Conservation (phyloP, 2,113 vertebrate species). For the Fregata magnificens region DNA sequence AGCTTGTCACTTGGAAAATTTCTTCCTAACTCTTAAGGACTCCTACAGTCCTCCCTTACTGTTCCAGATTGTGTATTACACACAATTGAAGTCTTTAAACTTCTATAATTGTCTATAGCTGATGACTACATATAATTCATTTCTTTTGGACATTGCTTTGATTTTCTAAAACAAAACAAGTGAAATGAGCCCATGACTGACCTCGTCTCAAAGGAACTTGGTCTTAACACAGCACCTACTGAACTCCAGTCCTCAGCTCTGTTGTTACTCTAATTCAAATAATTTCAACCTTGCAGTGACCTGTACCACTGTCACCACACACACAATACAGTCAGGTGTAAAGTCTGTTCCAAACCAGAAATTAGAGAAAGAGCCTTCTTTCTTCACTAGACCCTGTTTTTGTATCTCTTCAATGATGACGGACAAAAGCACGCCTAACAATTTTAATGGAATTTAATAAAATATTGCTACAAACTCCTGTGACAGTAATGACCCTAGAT, state of each 20-base stretch:
- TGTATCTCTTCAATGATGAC: neutral
- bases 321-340: neutral
- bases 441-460: neutral
- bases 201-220: neutral
- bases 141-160: neutral
- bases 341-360: neutral
- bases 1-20: neutral
- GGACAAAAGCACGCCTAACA: neutral
- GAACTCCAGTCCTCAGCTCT: neutral
- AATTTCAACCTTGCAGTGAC: neutral
- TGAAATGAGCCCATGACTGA: neutral
- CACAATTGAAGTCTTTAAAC: neutral
- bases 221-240: neutral
- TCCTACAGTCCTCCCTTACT: neutral
- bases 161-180: neutral
- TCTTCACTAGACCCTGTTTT: neutral
- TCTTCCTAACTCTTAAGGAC: neutral
- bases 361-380: neutral
- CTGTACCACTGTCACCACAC: neutral
- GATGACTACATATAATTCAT: neutral
- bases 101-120: neutral
- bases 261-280: neutral
- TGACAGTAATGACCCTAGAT: neutral
- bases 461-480: neutral
- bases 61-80: neutral